A percentile compares a stretch with the other conserved stretches of the same genome.
Evolutionary conservation across 2,797 vertebrate species (phyloP).

Genomic region (Natrix natrix): DNA sequence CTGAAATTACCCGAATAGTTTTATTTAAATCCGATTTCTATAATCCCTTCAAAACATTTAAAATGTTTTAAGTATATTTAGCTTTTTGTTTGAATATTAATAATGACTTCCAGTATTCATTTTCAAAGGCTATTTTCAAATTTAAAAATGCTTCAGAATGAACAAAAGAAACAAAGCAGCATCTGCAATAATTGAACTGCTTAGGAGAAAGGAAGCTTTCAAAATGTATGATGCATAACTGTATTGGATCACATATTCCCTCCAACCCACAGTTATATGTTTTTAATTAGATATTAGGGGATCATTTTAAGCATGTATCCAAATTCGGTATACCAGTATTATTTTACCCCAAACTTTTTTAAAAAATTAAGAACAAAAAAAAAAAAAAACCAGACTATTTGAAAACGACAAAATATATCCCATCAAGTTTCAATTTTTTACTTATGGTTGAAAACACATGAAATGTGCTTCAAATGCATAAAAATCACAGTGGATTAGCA

Average conservation of each 20-base stretch:
- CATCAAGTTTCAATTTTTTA: constrained; percentile 71
- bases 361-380: constrained; percentile 3
- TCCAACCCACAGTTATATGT: constrained; percentile 39
- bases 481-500: constrained; percentile 85
- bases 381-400: constrained; percentile 48
- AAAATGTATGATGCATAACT: constrained; percentile 54
- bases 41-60: neutral
- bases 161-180: constrained; percentile 45
- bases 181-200: constrained; percentile 55
- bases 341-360: constrained; percentile 34
- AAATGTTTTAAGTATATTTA: constrained; percentile 9
- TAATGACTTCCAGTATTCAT: constrained; percentile 9
- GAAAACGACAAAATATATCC: constrained; percentile 54
- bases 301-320: constrained; percentile 42
- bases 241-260: constrained; percentile 48
- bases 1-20: constrained; percentile 31
- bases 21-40: constrained; percentile 35
- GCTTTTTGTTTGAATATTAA: constrained; percentile 29
- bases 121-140: constrained; percentile 63
- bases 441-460: constrained; percentile 73
- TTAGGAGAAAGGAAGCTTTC: constrained; percentile 53
- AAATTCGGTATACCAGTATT: constrained; percentile 46
- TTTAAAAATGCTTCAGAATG: constrained; percentile 36
- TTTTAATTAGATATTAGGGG: constrained; percentile 41
- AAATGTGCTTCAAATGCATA: constrained; percentile 82